Conservation (phyloP, 2,888 invertebrate species). For the Disparrhopalites patrizii region DNA sequence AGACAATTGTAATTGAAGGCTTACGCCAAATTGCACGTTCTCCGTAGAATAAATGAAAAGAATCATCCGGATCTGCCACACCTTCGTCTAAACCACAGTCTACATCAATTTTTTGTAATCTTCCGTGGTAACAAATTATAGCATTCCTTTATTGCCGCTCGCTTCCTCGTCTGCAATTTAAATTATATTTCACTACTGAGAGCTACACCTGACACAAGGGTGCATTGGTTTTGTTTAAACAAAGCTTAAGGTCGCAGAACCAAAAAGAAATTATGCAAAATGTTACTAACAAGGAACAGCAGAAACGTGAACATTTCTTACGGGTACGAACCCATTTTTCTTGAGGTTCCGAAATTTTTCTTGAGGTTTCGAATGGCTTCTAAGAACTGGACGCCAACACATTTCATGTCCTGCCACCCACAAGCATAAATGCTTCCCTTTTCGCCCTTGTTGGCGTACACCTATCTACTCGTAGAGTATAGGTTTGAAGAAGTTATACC, state of each 20-base stretch:
- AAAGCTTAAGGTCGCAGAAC: too few relatives aligned
- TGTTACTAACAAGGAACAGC: constrained; percentile 65
- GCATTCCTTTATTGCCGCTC: constrained; percentile 78
- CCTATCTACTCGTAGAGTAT: too few relatives aligned
- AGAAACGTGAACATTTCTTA: constrained; percentile 64
- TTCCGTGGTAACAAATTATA: constrained; percentile 65
- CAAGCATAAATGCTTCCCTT: constrained; percentile 82
- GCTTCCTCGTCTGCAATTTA: constrained; percentile 76
- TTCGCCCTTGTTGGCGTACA: constrained; percentile 75
- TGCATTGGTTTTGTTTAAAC: neutral
- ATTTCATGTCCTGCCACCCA: constrained; percentile 87
- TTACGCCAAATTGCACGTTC: constrained; percentile 81
- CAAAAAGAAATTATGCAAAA: too few relatives aligned
- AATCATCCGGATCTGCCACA: constrained; percentile 64
- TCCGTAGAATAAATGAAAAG: constrained; percentile 66
- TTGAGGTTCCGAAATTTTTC: too few relatives aligned
- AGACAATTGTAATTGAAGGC: constrained; percentile 51
- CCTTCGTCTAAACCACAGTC: constrained; percentile 88
- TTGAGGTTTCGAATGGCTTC: constrained; percentile 66
- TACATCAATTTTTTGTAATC: constrained; percentile 70
- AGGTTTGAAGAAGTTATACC: neutral
- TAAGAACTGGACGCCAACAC: constrained; percentile 69
- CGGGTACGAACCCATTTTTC: constrained; percentile 57
- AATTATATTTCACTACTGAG: neutral
- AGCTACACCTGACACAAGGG: neutral